Conservation (phyloP, 2,888 invertebrate species). For the Loripinus fragilis region DNA sequence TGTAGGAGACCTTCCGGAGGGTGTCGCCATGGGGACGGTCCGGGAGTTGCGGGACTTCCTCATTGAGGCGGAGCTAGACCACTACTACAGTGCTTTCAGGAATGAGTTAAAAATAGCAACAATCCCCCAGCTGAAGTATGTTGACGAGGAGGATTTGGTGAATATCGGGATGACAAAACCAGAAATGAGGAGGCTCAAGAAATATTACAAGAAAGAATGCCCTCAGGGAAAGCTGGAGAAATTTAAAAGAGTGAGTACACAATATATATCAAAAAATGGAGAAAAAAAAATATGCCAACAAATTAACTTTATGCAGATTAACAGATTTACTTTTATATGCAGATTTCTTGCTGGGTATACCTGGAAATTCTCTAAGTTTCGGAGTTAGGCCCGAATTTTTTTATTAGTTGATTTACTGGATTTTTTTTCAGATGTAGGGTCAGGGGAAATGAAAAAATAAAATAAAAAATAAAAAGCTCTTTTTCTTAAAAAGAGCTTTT, state of each 20-base stretch:
- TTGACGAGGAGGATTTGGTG: slow-evolving; percentile 94
- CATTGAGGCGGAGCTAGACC: slow-evolving; percentile 96
- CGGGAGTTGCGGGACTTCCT: slow-evolving; percentile 90
- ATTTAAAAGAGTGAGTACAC: slow-evolving; percentile 89
- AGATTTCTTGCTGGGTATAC: too few species aligned
- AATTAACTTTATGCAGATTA: too few species aligned
- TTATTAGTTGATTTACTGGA: too few species aligned
- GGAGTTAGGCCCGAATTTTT: too few species aligned
- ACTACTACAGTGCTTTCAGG: slow-evolving; percentile 91
- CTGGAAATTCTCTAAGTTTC: too few species aligned
- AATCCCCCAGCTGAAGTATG: slow-evolving; percentile 90
- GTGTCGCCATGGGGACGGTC: slow-evolving; percentile 68
- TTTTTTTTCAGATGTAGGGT: too few species aligned
- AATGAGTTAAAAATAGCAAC: slow-evolving; percentile 90
- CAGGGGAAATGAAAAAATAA: too few species aligned
- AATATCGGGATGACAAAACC: slow-evolving; percentile 97
- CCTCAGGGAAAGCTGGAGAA: slow-evolving; percentile 96
- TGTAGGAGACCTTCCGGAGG: slow-evolving; percentile 19
- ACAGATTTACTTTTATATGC: too few species aligned
- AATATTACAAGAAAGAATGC: slow-evolving; percentile 96
- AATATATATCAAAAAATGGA: too few species aligned
- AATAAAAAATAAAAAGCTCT: too few species aligned
- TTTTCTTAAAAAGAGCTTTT: too few species aligned
- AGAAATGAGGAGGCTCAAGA: slow-evolving; percentile 96
- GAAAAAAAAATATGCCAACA: too few species aligned